Conservation (phyloP, 2,888 invertebrate genomes). For the Archips xylosteana region DNA sequence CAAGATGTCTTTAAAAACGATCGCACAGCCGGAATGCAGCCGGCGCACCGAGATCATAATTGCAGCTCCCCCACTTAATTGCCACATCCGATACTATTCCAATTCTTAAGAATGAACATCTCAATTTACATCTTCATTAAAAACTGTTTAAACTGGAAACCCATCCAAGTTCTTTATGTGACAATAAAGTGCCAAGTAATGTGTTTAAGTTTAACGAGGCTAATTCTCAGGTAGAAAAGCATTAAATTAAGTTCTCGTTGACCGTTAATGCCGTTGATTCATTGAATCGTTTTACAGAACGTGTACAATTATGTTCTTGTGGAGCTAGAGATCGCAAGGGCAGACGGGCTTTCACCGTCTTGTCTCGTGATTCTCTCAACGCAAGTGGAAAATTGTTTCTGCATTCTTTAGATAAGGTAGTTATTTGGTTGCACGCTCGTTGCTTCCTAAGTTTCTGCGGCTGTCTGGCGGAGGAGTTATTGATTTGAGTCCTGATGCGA, state of each 20-base stretch:
- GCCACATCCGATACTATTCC: slow-evolving; percentile 56
- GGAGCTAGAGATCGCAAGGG: slow-evolving; percentile 78
- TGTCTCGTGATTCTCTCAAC: slow-evolving; percentile 58
- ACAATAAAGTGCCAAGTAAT: slow-evolving; percentile 42
- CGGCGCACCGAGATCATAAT: slow-evolving; percentile 55
- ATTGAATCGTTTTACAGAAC: slow-evolving; percentile 71
- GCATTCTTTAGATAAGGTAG: slow-evolving; percentile 60
- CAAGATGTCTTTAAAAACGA: slow-evolving; percentile 54
- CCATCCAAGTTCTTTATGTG: slow-evolving; percentile 42
- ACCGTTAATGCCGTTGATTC: slow-evolving; percentile 62
- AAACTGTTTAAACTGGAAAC: slow-evolving; percentile 14
- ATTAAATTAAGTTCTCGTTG: slow-evolving; percentile 53
- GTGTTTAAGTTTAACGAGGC: slow-evolving; percentile 46
- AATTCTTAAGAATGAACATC: slow-evolving; percentile 51
- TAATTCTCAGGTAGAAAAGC: slow-evolving; percentile 48
- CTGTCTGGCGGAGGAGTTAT: slow-evolving; percentile 67
- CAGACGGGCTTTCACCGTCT: slow-evolving; percentile 80
- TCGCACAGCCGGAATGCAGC: slow-evolving; percentile 58
- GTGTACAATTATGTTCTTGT: slow-evolving; percentile 75
- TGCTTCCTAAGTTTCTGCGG: slow-evolving; percentile 68
- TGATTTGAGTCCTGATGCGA: slow-evolving; percentile 65
- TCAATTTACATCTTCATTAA: slow-evolving; percentile 43
- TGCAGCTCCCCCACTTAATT: slow-evolving; percentile 59
- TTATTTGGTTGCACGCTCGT: slow-evolving; percentile 57
- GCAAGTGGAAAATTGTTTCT: slow-evolving; percentile 61